Percentiles rank a stretch among this genome's conserved stretches.
These are phyloP conservation scores for Oplegnathus fasciatus DNA, from an alignment of 2,113 vertebrate genomes.

Conservation along the genomic window DNA sequence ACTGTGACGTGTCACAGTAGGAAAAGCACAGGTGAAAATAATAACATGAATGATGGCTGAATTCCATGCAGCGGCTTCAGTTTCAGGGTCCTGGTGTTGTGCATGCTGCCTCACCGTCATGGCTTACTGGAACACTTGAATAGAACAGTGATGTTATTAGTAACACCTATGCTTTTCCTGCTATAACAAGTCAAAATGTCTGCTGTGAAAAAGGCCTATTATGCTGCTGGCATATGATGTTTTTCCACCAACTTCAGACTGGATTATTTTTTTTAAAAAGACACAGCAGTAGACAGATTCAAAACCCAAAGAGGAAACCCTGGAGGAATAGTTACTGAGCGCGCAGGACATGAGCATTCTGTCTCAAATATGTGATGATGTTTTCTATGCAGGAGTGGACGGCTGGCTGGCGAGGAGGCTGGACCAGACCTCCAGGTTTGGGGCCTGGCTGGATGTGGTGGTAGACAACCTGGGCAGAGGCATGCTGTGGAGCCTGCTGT, in stretches of 20 bases:
- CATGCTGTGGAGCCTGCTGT: constrained; percentile 80
- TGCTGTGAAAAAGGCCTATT: neutral
- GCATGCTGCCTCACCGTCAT: accelerated
- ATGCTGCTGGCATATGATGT: neutral
- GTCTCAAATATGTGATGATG: neutral
- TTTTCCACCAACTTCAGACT: neutral
- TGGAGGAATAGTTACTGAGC: neutral
- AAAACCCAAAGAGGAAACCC: neutral
- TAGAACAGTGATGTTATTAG: too few species aligned
- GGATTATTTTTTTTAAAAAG: neutral
- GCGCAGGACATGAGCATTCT: neutral
- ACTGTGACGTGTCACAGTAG: neutral
- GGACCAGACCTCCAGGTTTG: constrained; percentile 78
- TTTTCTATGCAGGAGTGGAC: constrained; percentile 73
- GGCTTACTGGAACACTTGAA: neutral
- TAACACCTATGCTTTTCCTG: neutral
- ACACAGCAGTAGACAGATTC: neutral
- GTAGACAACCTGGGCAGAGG: constrained; percentile 80
- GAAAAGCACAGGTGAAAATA: neutral
- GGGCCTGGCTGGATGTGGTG: constrained; percentile 83
- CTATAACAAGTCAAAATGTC: neutral
- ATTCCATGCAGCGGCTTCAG: neutral
- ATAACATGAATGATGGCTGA: neutral
- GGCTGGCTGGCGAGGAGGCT: constrained; percentile 77
- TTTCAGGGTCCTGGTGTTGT: too few species aligned